Percentiles rank a stretch among this genome's conserved stretches.
These are phyloP conservation scores for Pentalonia nigronervosa DNA, from an alignment of 1,140 invertebrate species.

Conservation along the genomic window DNA sequence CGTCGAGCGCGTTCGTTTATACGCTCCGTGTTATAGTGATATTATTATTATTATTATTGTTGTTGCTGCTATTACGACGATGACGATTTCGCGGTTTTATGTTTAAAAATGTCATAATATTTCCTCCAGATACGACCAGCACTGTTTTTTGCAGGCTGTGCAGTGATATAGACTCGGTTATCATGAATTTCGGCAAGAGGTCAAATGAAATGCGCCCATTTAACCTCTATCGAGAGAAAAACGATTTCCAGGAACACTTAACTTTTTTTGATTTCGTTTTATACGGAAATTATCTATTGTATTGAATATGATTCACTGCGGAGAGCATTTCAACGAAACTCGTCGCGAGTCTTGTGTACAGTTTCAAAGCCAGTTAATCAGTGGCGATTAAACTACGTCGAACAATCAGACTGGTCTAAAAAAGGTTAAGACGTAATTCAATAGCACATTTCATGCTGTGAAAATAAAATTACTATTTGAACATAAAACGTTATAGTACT, in stretches of 20 bases:
- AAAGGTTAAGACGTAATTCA: too few relatives aligned
- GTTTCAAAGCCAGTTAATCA: not conserved
- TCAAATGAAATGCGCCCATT: not conserved
- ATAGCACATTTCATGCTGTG: too few relatives aligned
- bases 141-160: too few relatives aligned
- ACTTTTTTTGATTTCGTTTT: not conserved
- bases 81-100: not conserved
- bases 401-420: too few relatives aligned
- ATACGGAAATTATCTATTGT: not conserved
- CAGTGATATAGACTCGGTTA: too few relatives aligned
- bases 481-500: too few relatives aligned
- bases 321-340: not conserved
- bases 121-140: not conserved
- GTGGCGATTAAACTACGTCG: not conserved
- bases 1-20: too few relatives aligned
- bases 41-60: not conserved
- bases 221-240: not conserved
- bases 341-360: not conserved
- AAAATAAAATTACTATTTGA: too few relatives aligned
- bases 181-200: not conserved
- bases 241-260: accelerated
- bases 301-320: not conserved
- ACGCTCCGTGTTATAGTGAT: accelerated
- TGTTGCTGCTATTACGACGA: too few relatives aligned
- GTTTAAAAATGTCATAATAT: not conserved